Evolutionary conservation across 2,113 vertebrate genomes (phyloP).

Genomic region (Triplophysa siluroides): DNA sequence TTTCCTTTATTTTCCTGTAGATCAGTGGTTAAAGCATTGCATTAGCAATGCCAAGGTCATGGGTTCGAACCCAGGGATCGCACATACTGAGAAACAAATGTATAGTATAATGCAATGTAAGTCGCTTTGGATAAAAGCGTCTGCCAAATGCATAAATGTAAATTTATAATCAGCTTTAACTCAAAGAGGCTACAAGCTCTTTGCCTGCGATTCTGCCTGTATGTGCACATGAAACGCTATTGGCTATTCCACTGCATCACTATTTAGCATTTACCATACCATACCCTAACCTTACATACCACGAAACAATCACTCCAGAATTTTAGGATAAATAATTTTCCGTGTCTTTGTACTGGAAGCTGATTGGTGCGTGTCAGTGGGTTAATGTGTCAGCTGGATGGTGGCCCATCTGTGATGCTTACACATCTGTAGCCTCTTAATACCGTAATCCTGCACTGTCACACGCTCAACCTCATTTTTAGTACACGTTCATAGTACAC

Average conservation of each 20-base stretch:
- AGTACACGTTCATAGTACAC: not conserved
- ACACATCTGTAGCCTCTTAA: slow-evolving; percentile 73
- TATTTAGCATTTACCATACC: not conserved
- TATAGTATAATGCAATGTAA: too few relatives aligned
- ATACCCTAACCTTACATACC: not conserved
- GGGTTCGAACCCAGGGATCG: too few relatives aligned
- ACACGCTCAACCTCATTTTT: slow-evolving; percentile 49
- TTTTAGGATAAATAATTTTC: not conserved
- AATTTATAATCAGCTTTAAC: slow-evolving; percentile 68
- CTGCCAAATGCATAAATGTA: too few relatives aligned
- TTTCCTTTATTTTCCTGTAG: slow-evolving; percentile 6
- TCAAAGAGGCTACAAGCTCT: slow-evolving; percentile 46
- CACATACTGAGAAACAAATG: too few relatives aligned
- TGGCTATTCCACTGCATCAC: not conserved
- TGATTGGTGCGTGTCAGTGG: slow-evolving; percentile 40
- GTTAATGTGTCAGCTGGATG: slow-evolving; percentile 52
- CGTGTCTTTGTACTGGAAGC: not conserved
- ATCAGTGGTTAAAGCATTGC: too few relatives aligned
- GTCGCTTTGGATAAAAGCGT: too few relatives aligned
- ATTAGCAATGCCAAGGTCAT: too few relatives aligned
- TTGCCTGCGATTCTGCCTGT: not conserved
- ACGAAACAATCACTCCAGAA: not conserved
- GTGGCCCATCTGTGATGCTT: slow-evolving; percentile 53
- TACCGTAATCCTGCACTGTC: slow-evolving; percentile 70
- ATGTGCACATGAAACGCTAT: not conserved